phyloP scores from a whole-genome alignment of 2,797 vertebrate species.

The Centroberyx gerrardi region DNA sequence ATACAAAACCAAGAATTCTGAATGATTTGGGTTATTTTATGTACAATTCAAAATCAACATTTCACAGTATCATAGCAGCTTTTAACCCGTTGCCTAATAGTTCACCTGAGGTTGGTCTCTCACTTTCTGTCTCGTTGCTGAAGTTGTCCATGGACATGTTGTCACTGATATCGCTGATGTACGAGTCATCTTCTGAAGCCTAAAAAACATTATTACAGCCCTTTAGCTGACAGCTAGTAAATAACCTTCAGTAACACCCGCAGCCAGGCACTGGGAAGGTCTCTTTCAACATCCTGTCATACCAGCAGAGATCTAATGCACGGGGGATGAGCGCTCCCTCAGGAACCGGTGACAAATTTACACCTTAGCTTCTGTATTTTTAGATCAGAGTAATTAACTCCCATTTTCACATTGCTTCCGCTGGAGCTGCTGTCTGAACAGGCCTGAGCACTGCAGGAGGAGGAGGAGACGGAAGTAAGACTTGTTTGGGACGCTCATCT shows the following conservation, averaged over 20 bases:
- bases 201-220: conserved; percentile 72
- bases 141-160: conserved; percentile 96
- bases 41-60: not conserved
- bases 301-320: conserved; percentile 45
- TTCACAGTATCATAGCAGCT: not conserved
- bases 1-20: not conserved
- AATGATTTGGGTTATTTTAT: not conserved
- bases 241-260: conserved; percentile 39
- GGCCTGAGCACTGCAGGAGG: conserved; percentile 19
- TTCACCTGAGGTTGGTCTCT: conserved; percentile 80
- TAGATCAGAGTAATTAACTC: conserved; percentile 77
- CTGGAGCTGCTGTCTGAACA: conserved; percentile 55
- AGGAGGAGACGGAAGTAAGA: conserved; percentile 15
- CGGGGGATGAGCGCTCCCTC: conserved; percentile 44
- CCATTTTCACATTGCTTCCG: conserved; percentile 68
- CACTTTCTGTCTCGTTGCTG: conserved; percentile 91
- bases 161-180: conserved; percentile 97
- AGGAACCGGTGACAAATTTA: conserved; percentile 59
- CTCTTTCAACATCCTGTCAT: conserved; percentile 64
- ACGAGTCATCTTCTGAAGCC: conserved; percentile 97
- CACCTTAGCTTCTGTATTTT: conserved; percentile 76
- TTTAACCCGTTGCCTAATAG: not conserved
- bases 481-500: conserved; percentile 8
- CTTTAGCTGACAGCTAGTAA: conserved; percentile 33
- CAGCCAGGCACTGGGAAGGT: conserved; percentile 26